phyloP scores from a whole-genome alignment of 2,113 vertebrate genomes.

The Paracyprichromis sp. region DNA sequence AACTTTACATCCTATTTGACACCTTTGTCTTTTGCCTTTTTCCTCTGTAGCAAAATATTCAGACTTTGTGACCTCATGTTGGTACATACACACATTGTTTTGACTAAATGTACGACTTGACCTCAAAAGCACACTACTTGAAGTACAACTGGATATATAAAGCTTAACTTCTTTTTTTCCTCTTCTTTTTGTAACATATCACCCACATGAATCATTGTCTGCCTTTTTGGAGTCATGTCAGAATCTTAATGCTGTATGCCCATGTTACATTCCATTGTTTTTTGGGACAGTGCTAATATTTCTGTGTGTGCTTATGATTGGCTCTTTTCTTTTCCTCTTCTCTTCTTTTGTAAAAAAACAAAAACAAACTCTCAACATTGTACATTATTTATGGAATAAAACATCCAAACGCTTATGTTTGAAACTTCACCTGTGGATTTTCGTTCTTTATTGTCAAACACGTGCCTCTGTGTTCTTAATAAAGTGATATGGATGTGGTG shows the following conservation, averaged over 20 bases:
- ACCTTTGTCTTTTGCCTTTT: slow-evolving; percentile 40
- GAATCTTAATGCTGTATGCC: slow-evolving; percentile 49
- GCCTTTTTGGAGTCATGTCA: slow-evolving; percentile 49
- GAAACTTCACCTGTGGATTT: slow-evolving; percentile 68
- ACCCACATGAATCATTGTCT: slow-evolving; percentile 63
- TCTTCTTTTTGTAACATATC: slow-evolving; percentile 37
- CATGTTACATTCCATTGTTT: slow-evolving; percentile 63
- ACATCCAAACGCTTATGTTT: slow-evolving; percentile 67
- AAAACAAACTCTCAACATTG: slow-evolving; percentile 42
- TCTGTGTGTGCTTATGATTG: slow-evolving; percentile 52
- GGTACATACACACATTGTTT: slow-evolving; percentile 36
- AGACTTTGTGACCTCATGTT: slow-evolving; percentile 52
- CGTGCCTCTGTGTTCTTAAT: slow-evolving; percentile 28
- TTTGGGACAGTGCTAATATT: slow-evolving; percentile 51
- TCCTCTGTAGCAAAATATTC: slow-evolving; percentile 57
- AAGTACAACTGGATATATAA: slow-evolving; percentile 43
- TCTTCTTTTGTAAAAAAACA: slow-evolving; percentile 48
- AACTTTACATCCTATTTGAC: neutral
- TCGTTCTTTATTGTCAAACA: slow-evolving; percentile 62
- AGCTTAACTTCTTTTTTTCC: neutral
- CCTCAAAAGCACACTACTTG: slow-evolving; percentile 56
- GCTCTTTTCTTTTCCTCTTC: slow-evolving; percentile 45
- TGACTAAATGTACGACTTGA: slow-evolving; percentile 55
- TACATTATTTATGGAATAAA: slow-evolving; percentile 74
- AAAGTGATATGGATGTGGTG: neutral